Percentiles rank a stretch among this genome's conserved stretches.
Evolutionary conservation across 1,140 invertebrate species (phyloP).

Genomic region (Halyomorpha halys): DNA sequence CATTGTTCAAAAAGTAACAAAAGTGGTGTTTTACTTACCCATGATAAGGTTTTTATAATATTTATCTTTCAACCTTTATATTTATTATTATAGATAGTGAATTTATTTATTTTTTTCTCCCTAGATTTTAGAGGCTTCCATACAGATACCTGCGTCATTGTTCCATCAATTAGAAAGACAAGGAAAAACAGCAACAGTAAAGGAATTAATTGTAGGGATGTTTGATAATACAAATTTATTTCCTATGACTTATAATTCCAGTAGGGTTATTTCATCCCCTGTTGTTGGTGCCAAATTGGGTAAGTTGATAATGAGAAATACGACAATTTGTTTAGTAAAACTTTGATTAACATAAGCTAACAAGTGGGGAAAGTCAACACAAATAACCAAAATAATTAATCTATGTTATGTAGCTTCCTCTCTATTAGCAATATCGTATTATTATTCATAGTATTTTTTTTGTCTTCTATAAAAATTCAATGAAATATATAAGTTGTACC

Average conservation of each 20-base stretch:
- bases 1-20: slow-evolving; percentile 56
- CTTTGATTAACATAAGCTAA: too few species aligned
- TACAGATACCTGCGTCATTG: slow-evolving; percentile 55
- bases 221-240: slow-evolving; percentile 58
- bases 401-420: too few species aligned
- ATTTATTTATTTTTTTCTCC: slow-evolving; percentile 17
- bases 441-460: too few species aligned
- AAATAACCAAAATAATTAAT: too few species aligned
- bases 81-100: neutral
- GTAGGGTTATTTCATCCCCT: slow-evolving; percentile 46
- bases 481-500: too few species aligned
- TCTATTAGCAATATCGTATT: too few species aligned
- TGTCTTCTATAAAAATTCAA: too few species aligned
- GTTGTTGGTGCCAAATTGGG: slow-evolving; percentile 54
- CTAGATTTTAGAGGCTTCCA: slow-evolving; percentile 51
- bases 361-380: too few species aligned
- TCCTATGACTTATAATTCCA: slow-evolving; percentile 40
- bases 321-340: too few species aligned
- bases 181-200: slow-evolving; percentile 34
- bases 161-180: slow-evolving; percentile 42
- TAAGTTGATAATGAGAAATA: too few species aligned
- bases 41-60: slow-evolving; percentile 39
- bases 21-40: slow-evolving; percentile 44
- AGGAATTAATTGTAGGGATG: slow-evolving; percentile 57
- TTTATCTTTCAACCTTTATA: neutral